Base-by-base conservation (phyloP, 2,797 vertebrate species). In the Myotis pilosus region DNA sequence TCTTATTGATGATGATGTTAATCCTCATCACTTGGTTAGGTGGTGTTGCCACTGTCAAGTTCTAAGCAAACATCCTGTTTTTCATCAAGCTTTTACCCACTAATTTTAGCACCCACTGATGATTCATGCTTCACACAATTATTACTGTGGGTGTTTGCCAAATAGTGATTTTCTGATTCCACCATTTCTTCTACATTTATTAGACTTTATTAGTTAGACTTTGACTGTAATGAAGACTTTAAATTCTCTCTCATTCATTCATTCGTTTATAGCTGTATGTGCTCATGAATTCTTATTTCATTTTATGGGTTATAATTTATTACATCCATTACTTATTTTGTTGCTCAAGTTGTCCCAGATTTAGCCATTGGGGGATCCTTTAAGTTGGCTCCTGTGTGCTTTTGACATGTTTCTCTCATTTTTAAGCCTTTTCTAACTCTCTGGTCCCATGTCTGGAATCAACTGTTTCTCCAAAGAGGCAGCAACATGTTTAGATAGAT, bases 111-210 rank as follows among this genome's bases (percentile, higher is more conserved):
- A 80, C 79, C 25, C 28, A n/a, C 20, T 41, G 64, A 71, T 80
- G 51, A 60, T 81, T 60, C n/a, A 36, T 81, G 51, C 78, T 64
- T 60, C 38, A 60, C 15, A 81, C 17, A 90, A 15, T 72, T 80
- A 30, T 71, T 69, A 47, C 30, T 71, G 16, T 57, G 64, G 62
- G 75, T 20, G 9, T 89, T 89, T 57, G 41, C 22, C 75, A 47
- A 68, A 71, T 89, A 72, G 88, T 62, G 69, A 86, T 85, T 86
- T 86, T 86, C 62, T 86, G 36, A 86, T 92, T 86, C 38, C 76
- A 13, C 36, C 74, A 78, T 86, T 79, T n/a, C 62, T 60, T 49
- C 62, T 49, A 49, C n/a, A 69, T 55, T 85, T 68, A 83, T 66
- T 84, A 28, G 57, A 20, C 10, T 33, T 75, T 84, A 83, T 91